A percentile compares a stretch with the other conserved stretches of the same genome.
Evolutionary conservation across 2,113 vertebrate genomes (phyloP).

Genomic region (Loxodonta africana): DNA sequence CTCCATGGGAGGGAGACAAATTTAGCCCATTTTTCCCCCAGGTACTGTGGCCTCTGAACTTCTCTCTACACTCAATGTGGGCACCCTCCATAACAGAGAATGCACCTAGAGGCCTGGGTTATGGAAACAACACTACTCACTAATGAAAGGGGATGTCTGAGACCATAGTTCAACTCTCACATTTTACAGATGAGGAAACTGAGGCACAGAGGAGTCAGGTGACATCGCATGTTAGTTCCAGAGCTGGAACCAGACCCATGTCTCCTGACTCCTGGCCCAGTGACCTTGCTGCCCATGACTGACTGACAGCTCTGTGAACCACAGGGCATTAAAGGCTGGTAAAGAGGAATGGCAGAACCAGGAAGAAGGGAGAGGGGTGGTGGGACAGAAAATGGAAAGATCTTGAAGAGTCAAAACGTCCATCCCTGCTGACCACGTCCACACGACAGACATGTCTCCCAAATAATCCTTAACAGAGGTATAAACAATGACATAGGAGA

Average conservation of each 20-base stretch:
- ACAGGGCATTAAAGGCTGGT: background rate
- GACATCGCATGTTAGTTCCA: background rate
- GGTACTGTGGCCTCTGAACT: background rate
- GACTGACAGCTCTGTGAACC: background rate
- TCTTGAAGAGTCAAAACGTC: background rate
- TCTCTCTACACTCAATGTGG: background rate
- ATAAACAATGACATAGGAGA: background rate
- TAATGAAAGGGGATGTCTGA: background rate
- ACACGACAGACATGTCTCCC: background rate
- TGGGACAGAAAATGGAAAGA: conserved; percentile 25
- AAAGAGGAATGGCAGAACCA: background rate
- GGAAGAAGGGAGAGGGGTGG: background rate
- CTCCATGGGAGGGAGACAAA: background rate
- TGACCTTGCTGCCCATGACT: background rate
- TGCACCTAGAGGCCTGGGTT: background rate
- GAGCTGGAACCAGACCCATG: background rate
- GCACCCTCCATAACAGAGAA: background rate
- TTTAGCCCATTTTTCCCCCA: background rate
- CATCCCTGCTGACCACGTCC: background rate
- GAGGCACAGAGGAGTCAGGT: background rate
- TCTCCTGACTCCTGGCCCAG: background rate
- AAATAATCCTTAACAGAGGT: background rate
- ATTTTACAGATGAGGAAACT: conserved; percentile 51
- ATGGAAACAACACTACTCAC: background rate
- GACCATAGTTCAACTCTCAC: background rate